Percentiles rank a stretch among this genome's conserved stretches.
Evolutionary conservation across 2,113 vertebrate genomes (phyloP).

Genomic region (Trichomycterus rosablanca): DNA sequence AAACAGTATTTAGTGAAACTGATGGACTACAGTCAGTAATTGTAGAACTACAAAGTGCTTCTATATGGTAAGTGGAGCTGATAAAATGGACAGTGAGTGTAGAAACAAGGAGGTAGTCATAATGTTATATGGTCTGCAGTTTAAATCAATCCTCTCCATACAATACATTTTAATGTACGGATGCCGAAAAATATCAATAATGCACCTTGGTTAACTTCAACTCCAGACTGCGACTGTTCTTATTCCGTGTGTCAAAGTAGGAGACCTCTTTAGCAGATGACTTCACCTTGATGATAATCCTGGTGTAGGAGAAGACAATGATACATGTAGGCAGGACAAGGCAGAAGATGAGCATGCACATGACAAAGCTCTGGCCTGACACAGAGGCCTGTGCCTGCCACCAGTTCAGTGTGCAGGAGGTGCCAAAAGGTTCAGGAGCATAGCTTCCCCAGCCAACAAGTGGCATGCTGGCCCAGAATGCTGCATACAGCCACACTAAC

Average conservation of each 20-base stretch:
- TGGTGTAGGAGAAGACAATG: conserved; percentile 88
- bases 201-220: conserved; percentile 92
- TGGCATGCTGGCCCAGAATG: conserved; percentile 91
- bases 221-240: conserved; percentile 79
- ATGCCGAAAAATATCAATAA: background rate
- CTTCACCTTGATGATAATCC: conserved; percentile 91
- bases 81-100: too few species aligned
- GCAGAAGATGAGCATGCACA: conserved; percentile 90
- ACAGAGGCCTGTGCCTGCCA: conserved; percentile 86
- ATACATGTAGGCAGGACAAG: conserved; percentile 82
- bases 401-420: conserved; percentile 94
- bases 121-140: too few species aligned
- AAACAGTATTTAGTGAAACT: too few species aligned
- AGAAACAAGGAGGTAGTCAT: too few species aligned
- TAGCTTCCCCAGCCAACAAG: conserved; percentile 86
- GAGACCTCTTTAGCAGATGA: conserved; percentile 85
- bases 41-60: too few species aligned
- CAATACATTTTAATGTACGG: too few species aligned
- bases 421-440: conserved; percentile 89
- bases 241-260: conserved; percentile 80
- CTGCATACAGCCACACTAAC: conserved; percentile 82
- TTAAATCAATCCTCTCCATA: too few species aligned
- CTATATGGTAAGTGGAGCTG: too few species aligned
- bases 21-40: too few species aligned
- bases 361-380: conserved; percentile 82